Percentiles rank a stretch among this genome's conserved stretches.
Evolutionary conservation across 2,113 vertebrate genomes (phyloP).

Genomic region (Cheilinus undulatus): DNA sequence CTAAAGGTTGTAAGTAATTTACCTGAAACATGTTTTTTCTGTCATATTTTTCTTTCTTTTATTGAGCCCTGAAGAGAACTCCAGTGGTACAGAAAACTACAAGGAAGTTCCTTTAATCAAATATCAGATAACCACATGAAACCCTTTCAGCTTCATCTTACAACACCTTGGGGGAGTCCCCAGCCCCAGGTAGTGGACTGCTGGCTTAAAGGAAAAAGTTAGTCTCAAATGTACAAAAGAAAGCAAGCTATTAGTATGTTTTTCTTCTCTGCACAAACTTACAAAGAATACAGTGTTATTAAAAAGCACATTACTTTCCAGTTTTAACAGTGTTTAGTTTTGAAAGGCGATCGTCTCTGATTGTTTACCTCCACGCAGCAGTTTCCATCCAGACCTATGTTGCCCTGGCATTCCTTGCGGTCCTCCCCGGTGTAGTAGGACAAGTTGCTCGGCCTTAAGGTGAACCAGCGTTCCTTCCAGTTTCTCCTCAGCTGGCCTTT

Average conservation of each 20-base stretch:
- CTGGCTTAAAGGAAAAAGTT: neutral
- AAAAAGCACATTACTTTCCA: neutral
- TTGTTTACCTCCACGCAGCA: slow-evolving; percentile 93
- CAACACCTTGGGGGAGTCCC: slow-evolving; percentile 15
- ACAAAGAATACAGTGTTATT: neutral
- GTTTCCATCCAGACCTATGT: slow-evolving; percentile 88
- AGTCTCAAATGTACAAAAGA: slow-evolving; percentile 1
- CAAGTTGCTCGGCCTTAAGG: slow-evolving; percentile 89
- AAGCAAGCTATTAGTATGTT: neutral
- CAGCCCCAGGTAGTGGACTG: neutral
- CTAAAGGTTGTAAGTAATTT: neutral
- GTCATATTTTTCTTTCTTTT: neutral
- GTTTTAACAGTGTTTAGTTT: slow-evolving; percentile 9
- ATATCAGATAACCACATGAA: neutral
- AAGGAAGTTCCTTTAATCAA: neutral
- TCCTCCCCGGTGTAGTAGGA: slow-evolving; percentile 92
- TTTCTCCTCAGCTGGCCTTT: slow-evolving; percentile 94
- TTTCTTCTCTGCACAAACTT: slow-evolving; percentile 1
- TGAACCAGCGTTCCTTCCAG: slow-evolving; percentile 97
- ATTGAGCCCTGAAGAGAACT: neutral
- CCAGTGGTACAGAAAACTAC: neutral
- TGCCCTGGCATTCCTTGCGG: slow-evolving; percentile 91
- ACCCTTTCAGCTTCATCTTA: neutral
- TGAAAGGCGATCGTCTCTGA: slow-evolving; percentile 9
- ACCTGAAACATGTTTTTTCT: no score